Evolutionary conservation across 2,797 vertebrate genomes (phyloP), one percentile per base, ranked within the genome.

Genomic region (Muraenolepis orangiensis): DNA sequence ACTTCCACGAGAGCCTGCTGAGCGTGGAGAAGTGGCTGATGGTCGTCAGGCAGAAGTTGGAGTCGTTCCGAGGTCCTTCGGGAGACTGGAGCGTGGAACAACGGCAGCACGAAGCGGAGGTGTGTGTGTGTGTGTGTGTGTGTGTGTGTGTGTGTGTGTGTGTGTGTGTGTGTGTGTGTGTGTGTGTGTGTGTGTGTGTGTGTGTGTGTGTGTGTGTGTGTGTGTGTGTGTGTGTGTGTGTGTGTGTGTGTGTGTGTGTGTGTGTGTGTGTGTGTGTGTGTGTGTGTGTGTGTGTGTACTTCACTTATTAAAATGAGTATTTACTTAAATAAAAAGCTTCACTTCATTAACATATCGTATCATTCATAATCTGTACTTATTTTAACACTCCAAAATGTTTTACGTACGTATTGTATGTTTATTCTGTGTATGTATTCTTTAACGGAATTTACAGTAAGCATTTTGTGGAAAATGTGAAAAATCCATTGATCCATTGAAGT

Each of bases 11-110:
- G 18, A 89, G 89, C 74, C 86, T 95, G 1, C 90, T 91, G 72
- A 95, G 94, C 77, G 84, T 96, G 2, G 91, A 91, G 82, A 94
- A 95, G 78, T 97, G 96, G 96, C 81, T 97, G 29, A 81, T 91
- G 84, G 74, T 87, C 80, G 94, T 90, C 83, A 92, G 75, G 0
- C 95, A 94, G 88, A 95, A 91, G 78, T 76, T 97, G 80, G 91
- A 93, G 78, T 94, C 94, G 0, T 93, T 86, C 75, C 81, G 73
- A 38, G 82, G 75, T 28, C 69, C 88, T 0, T 26, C 78, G 2
- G 92, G 79, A 69, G 86, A 88, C 0, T 92, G 94, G 91, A 94
- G 86, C 31, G 71, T 87, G 0, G 80, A 89, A 68, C 86, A 89
- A 69, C 90, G 84, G 2, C 87, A 89, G 38, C 88, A 89, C 1